Percentiles rank a stretch among this genome's conserved stretches.
These are phyloP conservation scores for Holacanthus passer DNA, from an alignment of 2,113 vertebrate species.

Conservation along the genomic window DNA sequence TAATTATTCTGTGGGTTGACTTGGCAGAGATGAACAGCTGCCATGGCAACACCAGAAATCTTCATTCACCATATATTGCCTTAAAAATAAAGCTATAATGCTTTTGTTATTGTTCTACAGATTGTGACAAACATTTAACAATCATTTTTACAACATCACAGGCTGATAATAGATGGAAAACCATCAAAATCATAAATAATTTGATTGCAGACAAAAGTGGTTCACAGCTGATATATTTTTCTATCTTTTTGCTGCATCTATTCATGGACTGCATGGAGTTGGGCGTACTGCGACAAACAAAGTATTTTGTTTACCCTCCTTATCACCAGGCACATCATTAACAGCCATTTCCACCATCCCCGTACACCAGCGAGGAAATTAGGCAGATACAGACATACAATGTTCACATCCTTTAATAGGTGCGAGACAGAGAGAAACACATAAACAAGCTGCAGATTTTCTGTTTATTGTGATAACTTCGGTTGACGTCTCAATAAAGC, in stretches of 20 bases:
- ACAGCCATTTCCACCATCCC: not conserved
- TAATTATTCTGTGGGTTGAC: too few relatives aligned
- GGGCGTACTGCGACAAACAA: conserved; percentile 2
- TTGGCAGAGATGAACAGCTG: too few relatives aligned
- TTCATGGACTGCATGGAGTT: not conserved
- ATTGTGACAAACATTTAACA: not conserved
- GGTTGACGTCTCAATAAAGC: not conserved
- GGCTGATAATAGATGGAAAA: not conserved
- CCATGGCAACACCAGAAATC: not conserved
- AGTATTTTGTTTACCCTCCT: not conserved
- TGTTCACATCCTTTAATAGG: not conserved
- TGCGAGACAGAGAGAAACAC: not conserved
- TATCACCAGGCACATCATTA: conserved; percentile 1
- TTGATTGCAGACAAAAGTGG: not conserved
- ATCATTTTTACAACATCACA: not conserved
- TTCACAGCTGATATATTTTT: not conserved
- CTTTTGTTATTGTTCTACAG: not conserved
- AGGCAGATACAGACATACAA: not conserved
- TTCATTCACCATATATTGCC: not conserved
- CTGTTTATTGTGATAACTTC: not conserved
- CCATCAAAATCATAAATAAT: not conserved
- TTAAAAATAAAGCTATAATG: not conserved
- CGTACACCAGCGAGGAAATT: not conserved
- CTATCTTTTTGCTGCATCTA: not conserved
- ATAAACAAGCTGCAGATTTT: conserved; percentile 15